phyloP scores from a whole-genome alignment of 2,797 vertebrate genomes.

The Peromyscus attwateri region DNA sequence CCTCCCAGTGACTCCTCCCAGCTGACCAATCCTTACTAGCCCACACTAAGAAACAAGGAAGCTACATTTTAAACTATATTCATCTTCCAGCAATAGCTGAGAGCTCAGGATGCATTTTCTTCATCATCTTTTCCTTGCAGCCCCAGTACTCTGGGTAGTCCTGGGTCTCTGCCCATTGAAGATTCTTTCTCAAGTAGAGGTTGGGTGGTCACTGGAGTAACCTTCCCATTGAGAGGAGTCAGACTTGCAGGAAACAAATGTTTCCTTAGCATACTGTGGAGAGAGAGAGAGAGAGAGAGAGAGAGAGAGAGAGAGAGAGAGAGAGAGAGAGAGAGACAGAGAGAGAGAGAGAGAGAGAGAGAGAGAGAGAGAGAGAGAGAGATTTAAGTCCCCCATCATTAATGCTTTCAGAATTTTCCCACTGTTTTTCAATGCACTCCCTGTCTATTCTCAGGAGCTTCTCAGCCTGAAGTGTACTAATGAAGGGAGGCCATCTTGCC shows the following conservation, averaged over 20 bases:
- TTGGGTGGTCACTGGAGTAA: conserved; percentile 7
- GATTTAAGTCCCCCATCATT: conserved; percentile 62
- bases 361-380: too few species aligned
- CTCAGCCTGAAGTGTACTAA: conserved; percentile 56
- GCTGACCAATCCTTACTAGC: conserved; percentile 77
- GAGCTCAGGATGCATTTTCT: conserved; percentile 72
- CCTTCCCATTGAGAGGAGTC: background rate
- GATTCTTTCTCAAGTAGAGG: conserved; percentile 50
- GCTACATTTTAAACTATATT: conserved; percentile 75
- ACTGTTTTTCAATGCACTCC: conserved; percentile 46
- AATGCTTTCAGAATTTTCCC: conserved; percentile 73
- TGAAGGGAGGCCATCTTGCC: conserved; percentile 69
- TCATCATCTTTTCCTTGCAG: conserved; percentile 51
- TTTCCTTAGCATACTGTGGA: background rate
- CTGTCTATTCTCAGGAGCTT: conserved; percentile 47
- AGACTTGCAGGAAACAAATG: conserved; percentile 44
- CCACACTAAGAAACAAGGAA: conserved; percentile 79
- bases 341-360: too few species aligned
- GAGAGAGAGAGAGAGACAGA: background rate
- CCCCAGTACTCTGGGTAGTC: conserved; percentile 20
- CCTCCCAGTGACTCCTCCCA: background rate
- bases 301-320: too few species aligned
- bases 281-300: background rate
- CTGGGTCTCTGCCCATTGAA: background rate
- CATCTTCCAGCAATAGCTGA: conserved; percentile 73